Evolutionary conservation across 2,113 vertebrate species (phyloP), one percentile per base, ranked within the genome.

Genomic region (Pluvianellus socialis): DNA sequence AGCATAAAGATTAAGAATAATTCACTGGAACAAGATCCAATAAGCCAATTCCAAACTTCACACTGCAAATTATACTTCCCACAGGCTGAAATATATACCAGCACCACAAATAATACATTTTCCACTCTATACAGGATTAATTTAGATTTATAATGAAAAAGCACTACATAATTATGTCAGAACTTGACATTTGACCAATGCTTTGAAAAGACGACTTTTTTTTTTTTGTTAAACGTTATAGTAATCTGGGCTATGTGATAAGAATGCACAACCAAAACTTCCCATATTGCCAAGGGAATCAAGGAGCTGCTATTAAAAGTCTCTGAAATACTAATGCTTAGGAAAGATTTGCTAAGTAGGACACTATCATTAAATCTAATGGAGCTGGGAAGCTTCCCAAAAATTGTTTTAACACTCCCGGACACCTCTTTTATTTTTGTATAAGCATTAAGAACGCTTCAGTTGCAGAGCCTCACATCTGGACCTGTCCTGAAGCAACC

Each of bases 301-400:
- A 79, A 91, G 53, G 33, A 88, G 50, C 21, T 87, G 79, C 82
- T 96, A 94, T 95, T 95, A 94, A 80, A 96, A 96, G 74, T 76
- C 94, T 91, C 89, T 94, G 76, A 96, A 96, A 96, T 61, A 93
- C 83, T 65, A 96, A 93, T 0, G 11, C 28, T 88, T 65, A 92
- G 59, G 89, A 47, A 93, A 83, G 88, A 90, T 90, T 75, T 92
- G 55, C 74, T 86, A 97, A 97, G 70, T 94, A 96, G 93, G 94
- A 67, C 90, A 86, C 47, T 90, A 67, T 59, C 80, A 77, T 84
- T 90, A 95, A 62, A 88, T 72, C 68, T 90, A 92, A 96, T 70
- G 83, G 33, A 85, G 56, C 47, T 94, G 63, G 76, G 77, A 97
- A 96, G 90, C 35, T 89, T 95, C 92, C 89, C 91, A 82, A 89